A percentile compares a stretch with the other conserved stretches of the same genome.
Conservation (phyloP, 2,113 vertebrate species). For the Paramisgurnus dabryanus region DNA sequence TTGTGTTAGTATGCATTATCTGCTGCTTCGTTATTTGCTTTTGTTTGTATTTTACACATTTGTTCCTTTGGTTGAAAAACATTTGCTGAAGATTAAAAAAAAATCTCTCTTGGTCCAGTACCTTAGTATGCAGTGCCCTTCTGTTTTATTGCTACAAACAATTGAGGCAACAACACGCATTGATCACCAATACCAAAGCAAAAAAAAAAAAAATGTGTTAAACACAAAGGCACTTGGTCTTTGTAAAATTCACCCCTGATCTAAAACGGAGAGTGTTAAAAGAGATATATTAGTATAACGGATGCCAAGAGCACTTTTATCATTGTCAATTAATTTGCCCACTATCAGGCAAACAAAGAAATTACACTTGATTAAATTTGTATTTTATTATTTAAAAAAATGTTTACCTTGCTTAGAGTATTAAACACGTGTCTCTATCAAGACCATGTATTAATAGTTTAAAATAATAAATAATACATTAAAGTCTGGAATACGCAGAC, state of each 20-base stretch:
- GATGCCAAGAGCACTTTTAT: constrained; percentile 30
- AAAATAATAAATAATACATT: constrained; percentile 52
- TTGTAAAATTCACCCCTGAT: constrained; percentile 33
- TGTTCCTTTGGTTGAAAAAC: background rate
- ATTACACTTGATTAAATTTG: background rate
- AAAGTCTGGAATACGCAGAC: constrained; percentile 10
- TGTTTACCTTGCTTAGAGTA: constrained; percentile 15
- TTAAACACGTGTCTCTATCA: constrained; percentile 12
- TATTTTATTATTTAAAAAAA: background rate
- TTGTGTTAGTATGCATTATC: background rate
- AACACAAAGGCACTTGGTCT: constrained; percentile 42
- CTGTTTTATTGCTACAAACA: constrained; percentile 18
- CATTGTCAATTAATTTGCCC: constrained; percentile 42
- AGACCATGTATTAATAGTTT: constrained; percentile 29
- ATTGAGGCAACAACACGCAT: background rate
- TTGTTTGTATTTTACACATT: background rate
- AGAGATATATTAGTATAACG: constrained; percentile 3
- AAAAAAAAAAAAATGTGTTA: background rate
- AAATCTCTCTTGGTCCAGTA: background rate
- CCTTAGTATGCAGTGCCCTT: background rate
- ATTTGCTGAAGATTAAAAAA: background rate
- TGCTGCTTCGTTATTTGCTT: background rate
- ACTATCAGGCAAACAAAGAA: constrained; percentile 5
- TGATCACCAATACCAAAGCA: background rate
- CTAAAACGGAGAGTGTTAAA: background rate